A percentile compares a stretch with the other conserved stretches of the same genome.
Evolutionary conservation across 2,113 vertebrate genomes (phyloP).

Genomic region (Ginglymostoma cirratum): DNA sequence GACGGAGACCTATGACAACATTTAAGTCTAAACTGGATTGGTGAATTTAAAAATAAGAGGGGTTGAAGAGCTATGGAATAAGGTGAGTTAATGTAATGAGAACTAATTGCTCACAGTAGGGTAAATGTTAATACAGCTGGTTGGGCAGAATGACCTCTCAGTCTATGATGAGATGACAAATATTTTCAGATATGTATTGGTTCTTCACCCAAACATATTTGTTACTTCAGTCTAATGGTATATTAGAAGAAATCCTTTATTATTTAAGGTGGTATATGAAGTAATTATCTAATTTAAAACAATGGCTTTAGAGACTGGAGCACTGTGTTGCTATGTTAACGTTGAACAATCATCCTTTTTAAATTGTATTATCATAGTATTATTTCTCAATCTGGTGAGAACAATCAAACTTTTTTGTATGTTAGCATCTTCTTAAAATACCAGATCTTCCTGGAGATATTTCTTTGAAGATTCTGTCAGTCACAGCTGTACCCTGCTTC

Average conservation of each 20-base stretch:
- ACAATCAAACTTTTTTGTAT: neutral
- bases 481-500: constrained; percentile 44
- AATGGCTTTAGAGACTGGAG: neutral
- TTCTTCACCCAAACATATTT: neutral
- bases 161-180: neutral
- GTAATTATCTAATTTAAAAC: neutral
- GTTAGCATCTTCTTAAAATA: neutral
- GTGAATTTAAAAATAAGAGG: neutral
- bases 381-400: neutral
- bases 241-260: neutral
- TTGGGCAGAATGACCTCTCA: neutral
- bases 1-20: neutral
- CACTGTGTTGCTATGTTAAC: neutral
- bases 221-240: neutral
- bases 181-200: neutral
- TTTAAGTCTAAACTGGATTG: neutral
- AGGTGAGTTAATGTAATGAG: neutral
- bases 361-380: neutral
- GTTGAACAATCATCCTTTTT: constrained; percentile 3
- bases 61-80: neutral
- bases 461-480: constrained; percentile 44
- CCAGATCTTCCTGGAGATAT: constrained; percentile 44
- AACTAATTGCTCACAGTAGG: neutral
- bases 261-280: neutral
- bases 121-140: neutral